Percentiles rank a stretch among this genome's conserved stretches.
Conservation (phyloP, 2,888 invertebrate genomes). For the Tenodera sinensis region DNA sequence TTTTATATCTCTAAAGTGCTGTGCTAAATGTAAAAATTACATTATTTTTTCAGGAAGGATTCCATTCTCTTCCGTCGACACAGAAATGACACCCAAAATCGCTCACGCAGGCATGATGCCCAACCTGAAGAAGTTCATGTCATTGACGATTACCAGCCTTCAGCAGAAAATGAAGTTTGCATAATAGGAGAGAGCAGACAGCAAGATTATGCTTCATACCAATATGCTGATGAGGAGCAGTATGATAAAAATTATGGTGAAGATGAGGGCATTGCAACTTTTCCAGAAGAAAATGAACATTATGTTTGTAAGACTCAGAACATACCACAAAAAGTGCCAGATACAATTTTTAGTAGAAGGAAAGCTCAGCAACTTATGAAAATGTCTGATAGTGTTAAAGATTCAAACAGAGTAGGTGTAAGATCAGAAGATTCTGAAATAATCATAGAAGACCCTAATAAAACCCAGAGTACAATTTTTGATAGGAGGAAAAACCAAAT, state of each 20-base stretch:
- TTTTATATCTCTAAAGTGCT: not conserved
- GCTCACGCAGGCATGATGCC: not conserved
- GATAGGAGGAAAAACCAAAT: not conserved
- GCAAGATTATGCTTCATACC: not conserved
- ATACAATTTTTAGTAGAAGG: not conserved
- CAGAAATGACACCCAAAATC: not conserved
- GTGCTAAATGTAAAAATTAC: not conserved
- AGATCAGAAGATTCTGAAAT: not conserved
- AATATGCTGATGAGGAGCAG: not conserved
- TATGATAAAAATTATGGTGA: not conserved
- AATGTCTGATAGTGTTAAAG: not conserved
- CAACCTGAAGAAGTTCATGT: not conserved
- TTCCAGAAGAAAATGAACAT: too few species aligned
- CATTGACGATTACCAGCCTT: not conserved
- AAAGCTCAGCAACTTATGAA: not conserved
- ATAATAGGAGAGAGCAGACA: not conserved
- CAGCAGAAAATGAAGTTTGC: not conserved
- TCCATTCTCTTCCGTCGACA: constrained; percentile 4
- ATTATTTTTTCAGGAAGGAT: constrained; percentile 6
- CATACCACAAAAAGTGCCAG: not conserved
- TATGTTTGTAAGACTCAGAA: not conserved
- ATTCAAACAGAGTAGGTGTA: not conserved
- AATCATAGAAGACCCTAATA: not conserved
- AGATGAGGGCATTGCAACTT: not conserved
- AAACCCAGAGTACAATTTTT: not conserved